These are phyloP conservation scores for Chelonia mydas DNA, from an alignment of 2,797 vertebrate genomes.

Conservation along the genomic window DNA sequence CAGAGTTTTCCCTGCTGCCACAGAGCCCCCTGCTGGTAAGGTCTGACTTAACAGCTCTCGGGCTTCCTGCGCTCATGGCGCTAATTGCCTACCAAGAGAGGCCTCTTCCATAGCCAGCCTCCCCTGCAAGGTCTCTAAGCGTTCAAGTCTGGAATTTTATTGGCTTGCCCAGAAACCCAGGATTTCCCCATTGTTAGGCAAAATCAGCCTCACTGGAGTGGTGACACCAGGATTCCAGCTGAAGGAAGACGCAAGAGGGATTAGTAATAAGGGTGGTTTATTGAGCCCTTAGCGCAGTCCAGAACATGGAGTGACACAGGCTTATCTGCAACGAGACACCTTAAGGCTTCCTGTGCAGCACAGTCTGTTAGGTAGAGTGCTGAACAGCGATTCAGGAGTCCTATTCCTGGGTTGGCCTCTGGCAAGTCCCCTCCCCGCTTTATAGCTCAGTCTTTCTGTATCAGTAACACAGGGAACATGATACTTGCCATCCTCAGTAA, in stretches of 20 bases:
- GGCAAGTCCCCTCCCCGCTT: slow-evolving; percentile 49
- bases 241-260: not conserved
- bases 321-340: not conserved
- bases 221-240: not conserved
- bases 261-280: not conserved
- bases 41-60: not conserved
- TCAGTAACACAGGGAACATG: not conserved
- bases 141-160: not conserved
- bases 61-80: not conserved
- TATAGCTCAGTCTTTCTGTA: slow-evolving; percentile 19
- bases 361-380: not conserved
- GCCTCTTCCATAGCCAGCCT: not conserved
- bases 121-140: rapidly evolving
- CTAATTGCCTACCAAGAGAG: not conserved
- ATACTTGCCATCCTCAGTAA: slow-evolving; percentile 3
- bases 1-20: slow-evolving; percentile 26
- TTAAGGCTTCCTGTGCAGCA: not conserved
- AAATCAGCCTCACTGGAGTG: not conserved
- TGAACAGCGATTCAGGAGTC: not conserved
- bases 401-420: not conserved
- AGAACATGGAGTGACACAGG: not conserved
- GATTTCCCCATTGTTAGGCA: not conserved
- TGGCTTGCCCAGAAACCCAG: not conserved
- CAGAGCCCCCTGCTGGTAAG: not conserved
- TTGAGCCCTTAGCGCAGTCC: not conserved